These are phyloP conservation scores for Drosophila anomalata DNA, from an alignment of 2,888 invertebrate species.

Conservation along the genomic window DNA sequence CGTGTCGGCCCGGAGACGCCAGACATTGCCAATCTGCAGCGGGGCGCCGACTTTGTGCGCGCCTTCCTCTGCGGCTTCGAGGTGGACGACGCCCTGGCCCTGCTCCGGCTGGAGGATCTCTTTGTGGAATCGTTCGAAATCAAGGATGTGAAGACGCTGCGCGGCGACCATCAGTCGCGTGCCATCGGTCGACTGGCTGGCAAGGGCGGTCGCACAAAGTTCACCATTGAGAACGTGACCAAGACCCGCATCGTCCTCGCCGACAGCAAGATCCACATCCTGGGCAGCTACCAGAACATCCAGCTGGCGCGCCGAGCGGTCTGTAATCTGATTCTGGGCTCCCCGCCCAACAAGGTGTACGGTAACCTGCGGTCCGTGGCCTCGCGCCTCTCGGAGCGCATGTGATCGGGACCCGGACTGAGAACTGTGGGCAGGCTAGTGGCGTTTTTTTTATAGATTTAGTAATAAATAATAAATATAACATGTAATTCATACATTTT, in stretches of 20 bases:
- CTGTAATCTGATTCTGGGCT: slow-evolving; percentile 98
- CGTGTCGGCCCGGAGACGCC: slow-evolving; percentile 85
- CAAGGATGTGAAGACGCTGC: slow-evolving; percentile 96
- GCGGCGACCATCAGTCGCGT: slow-evolving; percentile 97
- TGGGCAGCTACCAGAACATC: slow-evolving; percentile 99
- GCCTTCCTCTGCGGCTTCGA: slow-evolving; percentile 98
- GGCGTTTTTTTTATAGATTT: slow-evolving; percentile 35
- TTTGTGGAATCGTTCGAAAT: slow-evolving; percentile 99
- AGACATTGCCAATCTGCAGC: slow-evolving; percentile 96
- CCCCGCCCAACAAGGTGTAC: slow-evolving; percentile 98
- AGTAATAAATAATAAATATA: slow-evolving; percentile 71
- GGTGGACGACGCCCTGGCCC: slow-evolving; percentile 97
- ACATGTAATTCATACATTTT: slow-evolving; percentile 32
- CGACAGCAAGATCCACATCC: slow-evolving; percentile 97
- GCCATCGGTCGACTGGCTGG: slow-evolving; percentile 98
- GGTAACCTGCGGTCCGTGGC: slow-evolving; percentile 96
- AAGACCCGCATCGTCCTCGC: slow-evolving; percentile 99
- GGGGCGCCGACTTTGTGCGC: slow-evolving; percentile 98
- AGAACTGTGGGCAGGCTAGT: not conserved
- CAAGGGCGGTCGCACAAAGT: slow-evolving; percentile 98
- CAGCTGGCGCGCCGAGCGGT: slow-evolving; percentile 96
- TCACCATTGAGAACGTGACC: slow-evolving; percentile 99
- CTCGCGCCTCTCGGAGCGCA: slow-evolving; percentile 91
- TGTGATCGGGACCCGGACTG: slow-evolving; percentile 83
- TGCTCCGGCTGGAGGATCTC: slow-evolving; percentile 97